Base-by-base conservation (phyloP, 2,888 invertebrate species). In the Sarcophaga variegata region DNA sequence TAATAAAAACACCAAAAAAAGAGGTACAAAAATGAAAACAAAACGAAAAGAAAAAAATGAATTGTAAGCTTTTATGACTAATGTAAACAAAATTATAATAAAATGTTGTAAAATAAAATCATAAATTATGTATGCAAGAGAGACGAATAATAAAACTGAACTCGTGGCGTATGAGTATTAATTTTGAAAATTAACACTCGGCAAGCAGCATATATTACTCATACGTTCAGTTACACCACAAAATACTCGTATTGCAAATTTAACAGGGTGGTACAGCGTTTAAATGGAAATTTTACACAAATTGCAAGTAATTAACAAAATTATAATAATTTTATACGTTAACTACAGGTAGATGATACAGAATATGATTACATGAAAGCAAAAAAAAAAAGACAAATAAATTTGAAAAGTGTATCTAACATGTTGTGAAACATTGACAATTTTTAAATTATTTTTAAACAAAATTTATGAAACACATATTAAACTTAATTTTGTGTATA, bases 91-190 rank as follows among this genome's bases (percentile, higher is more conserved):
- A 75, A 75, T 80, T 80, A 76, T 78, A 59, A 75, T 71, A 69
- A 75, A 75, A 80, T 66, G 70, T 78, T 72, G 62, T 77, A 71
- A 78, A 79, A 79, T 37, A 70, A 75, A 70, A 83, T 27, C 79
- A 84, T 84, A 80, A 84, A 80, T 84, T 84, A 84, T 75, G 80
- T 47, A 84, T 75, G 64, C 80, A 75, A 49, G 25, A 59, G 22
- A n/a, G 17, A 12, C 5, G 14, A 72, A 74, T 22, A 70, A 59
- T 64, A n/a, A 22, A 60, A 72, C 22, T 66, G 14, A 64, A 37
- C 82, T 60, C 75, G 45, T 59, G 47, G 80, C 83, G 83, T 81
- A 80, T 86, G 72, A 86, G 80, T 76, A 80, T 64, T 86, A 86
- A 77, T 80, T 80, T 77, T 62, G 45, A 54, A 76, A 54, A 54